Evolutionary conservation across 2,797 vertebrate species (phyloP).

Genomic region (Glyptemys insculpta): DNA sequence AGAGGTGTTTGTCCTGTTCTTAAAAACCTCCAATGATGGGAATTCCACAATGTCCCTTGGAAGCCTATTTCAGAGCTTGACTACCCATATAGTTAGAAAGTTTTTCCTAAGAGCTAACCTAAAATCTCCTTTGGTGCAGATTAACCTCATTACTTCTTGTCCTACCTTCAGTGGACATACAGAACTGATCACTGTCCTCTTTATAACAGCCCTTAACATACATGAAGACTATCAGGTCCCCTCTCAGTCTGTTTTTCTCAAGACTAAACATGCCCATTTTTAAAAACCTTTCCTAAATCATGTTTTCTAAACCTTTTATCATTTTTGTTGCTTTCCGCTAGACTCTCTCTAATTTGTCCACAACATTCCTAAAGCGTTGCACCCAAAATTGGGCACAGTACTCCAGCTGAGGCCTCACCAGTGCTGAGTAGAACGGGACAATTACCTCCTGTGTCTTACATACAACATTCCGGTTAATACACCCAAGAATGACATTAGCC

Average conservation of each 20-base stretch:
- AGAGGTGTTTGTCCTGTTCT: not conserved
- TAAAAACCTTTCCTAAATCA: not conserved
- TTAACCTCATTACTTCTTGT: not conserved
- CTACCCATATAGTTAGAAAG: not conserved
- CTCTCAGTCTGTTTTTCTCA: not conserved
- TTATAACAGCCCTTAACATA: not conserved
- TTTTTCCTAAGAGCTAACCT: not conserved
- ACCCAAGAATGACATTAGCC: not conserved
- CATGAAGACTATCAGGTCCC: not conserved
- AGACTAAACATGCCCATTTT: not conserved
- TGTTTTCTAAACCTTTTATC: not conserved
- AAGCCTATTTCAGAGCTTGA: not conserved
- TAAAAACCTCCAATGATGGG: not conserved
- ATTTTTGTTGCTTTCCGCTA: not conserved
- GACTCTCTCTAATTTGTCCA: not conserved
- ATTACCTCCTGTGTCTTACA: not conserved
- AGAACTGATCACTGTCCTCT: not conserved
- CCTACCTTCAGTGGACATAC: not conserved
- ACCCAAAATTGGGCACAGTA: not conserved
- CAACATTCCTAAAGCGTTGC: not conserved
- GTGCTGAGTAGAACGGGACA: not conserved
- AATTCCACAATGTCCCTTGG: not conserved
- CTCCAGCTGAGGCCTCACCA: not conserved
- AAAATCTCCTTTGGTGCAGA: not conserved
- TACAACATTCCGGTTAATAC: not conserved